Evolutionary conservation across 2,888 invertebrate genomes (phyloP), one percentile per base, ranked within the genome.

Genomic region (Dascillus cervinus): DNA sequence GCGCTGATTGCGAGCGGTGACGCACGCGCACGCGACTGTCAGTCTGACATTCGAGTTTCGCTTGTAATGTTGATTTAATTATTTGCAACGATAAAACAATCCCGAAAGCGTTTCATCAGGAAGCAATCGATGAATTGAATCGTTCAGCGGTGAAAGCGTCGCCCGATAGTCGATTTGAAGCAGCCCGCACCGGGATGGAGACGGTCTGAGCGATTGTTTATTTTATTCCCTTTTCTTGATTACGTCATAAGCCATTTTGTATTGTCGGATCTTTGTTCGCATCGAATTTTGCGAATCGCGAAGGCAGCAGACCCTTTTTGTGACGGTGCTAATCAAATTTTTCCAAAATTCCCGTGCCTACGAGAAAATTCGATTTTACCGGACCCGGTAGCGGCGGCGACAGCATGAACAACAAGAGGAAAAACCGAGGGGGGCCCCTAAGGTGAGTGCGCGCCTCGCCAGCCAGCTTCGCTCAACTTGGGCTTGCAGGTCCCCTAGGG

Each of bases 301-400:
- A 50, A 50, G 49, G 45, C 50, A 47, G 39, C 46, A 52, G 54
- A 52, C 48, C 52, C 50, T 52, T 49, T 51, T 49, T 39, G 28
- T 27, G 27, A 34, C 22, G 25, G 26, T 39, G 37, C 32, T 34
- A 12, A 19, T 24, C 22, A 44, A 42, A 39, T 35, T 31, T 37
- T 26, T 37, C 74, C 82, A 82, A 82, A 81, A 82, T 82, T 82
- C 82, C 82, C 81, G 82, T 82, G 79, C 81, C 82, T 69, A 82
- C 81, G 76, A 79, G 75, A 71, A 80, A 77, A 73, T 77, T 75
- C 74, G 79, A 81, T 73, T 74, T 77, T 76, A 79, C 80, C 79
- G 78, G 76, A 72, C 77, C 72, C 77, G 77, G 73, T 79, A 79
- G 74, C 74, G 72, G 60, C 62, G 67, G 66, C 60, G 66, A 56